A percentile compares a stretch with the other conserved stretches of the same genome.
Evolutionary conservation across 2,113 vertebrate genomes (phyloP).

Genomic region (Laticauda colubrina): DNA sequence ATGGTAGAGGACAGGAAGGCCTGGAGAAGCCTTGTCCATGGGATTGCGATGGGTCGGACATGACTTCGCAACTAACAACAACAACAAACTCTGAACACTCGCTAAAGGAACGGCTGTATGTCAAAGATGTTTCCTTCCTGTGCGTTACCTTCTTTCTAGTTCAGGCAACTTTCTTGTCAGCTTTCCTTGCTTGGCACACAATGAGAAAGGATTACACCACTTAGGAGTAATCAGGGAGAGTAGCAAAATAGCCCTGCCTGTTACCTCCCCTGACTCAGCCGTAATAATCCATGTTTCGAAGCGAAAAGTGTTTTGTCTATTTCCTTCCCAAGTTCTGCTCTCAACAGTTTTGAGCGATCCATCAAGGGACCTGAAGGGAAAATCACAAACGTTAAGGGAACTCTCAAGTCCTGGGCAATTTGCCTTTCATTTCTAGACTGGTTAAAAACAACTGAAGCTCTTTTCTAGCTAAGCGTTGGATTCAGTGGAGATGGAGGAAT

Average conservation of each 20-base stretch:
- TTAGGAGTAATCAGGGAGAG: background rate
- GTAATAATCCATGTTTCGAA: background rate
- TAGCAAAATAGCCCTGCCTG: background rate
- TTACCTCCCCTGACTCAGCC: background rate
- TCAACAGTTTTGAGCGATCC: background rate
- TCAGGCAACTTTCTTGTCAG: background rate
- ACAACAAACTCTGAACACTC: too few relatives aligned
- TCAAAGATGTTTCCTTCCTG: too few relatives aligned
- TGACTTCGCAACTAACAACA: too few relatives aligned
- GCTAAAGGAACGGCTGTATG: too few relatives aligned
- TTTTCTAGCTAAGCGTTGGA: background rate
- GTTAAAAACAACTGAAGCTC: slow-evolving; percentile 35
- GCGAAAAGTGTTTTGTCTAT: background rate
- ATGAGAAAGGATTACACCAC: background rate
- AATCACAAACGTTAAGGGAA: background rate
- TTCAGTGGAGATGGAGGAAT: slow-evolving; percentile 17
- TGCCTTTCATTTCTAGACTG: slow-evolving; percentile 30
- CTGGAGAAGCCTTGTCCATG: too few relatives aligned
- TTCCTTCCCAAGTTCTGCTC: background rate
- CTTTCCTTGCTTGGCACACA: background rate
- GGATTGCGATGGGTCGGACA: too few relatives aligned
- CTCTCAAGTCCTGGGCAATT: slow-evolving; percentile 35
- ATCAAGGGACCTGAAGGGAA: slow-evolving; percentile 42
- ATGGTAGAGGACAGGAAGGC: too few relatives aligned
- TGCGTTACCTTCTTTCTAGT: background rate